These are phyloP conservation scores for Protomyctophum bolini DNA, from an alignment of 2,113 vertebrate species.

Conservation along the genomic window DNA sequence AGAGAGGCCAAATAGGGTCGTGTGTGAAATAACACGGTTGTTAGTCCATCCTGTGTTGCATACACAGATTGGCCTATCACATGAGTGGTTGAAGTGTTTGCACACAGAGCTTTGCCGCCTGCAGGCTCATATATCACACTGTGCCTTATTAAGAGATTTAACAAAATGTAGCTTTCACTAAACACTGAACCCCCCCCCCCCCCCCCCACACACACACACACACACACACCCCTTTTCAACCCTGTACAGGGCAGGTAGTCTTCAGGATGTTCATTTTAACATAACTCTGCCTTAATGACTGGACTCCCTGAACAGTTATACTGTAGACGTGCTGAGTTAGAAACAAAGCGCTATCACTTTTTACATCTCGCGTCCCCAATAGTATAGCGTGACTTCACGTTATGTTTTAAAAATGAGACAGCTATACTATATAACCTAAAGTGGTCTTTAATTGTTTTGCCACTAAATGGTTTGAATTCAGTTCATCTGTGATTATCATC, in stretches of 20 bases:
- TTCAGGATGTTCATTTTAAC: constrained; percentile 56
- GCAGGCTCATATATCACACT: constrained; percentile 70
- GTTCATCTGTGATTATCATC: too few species aligned
- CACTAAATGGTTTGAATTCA: too few species aligned
- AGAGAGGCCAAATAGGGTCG: constrained; percentile 75
- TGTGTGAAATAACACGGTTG: constrained; percentile 71
- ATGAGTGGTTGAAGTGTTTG: constrained; percentile 68
- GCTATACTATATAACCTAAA: too few species aligned
- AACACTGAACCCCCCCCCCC: background rate
- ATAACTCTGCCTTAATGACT: constrained; percentile 47
- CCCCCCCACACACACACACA: too few species aligned
- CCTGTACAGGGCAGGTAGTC: constrained; percentile 47
- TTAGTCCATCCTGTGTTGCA: constrained; percentile 62
- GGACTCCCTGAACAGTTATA: constrained; percentile 44
- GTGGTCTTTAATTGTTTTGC: too few species aligned
- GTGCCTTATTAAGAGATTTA: constrained; percentile 76
- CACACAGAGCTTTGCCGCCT: constrained; percentile 69
- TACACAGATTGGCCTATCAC: constrained; percentile 71
- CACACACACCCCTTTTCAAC: constrained; percentile 39
- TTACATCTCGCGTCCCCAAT: too few species aligned
- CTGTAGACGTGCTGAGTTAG: too few species aligned
- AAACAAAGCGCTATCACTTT: too few species aligned
- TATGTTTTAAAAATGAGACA: too few species aligned
- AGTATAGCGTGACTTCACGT: too few species aligned
- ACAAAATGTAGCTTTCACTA: constrained; percentile 75